A percentile compares a stretch with the other conserved stretches of the same genome.
These are phyloP conservation scores for Choloepus hoffmanni DNA, from an alignment of 2,113 vertebrate species.

Conservation along the genomic window DNA sequence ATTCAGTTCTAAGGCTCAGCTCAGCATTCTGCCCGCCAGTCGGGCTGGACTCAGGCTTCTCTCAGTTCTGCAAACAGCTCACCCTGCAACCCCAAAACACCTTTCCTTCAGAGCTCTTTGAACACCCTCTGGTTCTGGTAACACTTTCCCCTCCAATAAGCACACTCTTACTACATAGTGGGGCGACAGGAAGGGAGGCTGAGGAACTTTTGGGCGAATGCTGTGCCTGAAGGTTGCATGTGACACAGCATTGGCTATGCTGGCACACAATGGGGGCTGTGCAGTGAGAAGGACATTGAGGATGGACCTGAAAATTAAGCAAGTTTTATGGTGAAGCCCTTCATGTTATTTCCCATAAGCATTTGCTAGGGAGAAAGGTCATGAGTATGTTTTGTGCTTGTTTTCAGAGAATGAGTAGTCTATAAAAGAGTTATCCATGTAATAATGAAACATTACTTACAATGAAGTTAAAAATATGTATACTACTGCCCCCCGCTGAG, in stretches of 20 bases:
- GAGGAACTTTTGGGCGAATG: accelerated
- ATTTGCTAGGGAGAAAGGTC: not conserved
- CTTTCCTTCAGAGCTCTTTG: not conserved
- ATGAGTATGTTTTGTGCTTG: not conserved
- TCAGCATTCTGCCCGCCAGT: not conserved
- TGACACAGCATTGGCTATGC: accelerated
- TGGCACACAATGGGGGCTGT: accelerated
- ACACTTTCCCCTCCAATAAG: not conserved
- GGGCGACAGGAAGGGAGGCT: not conserved
- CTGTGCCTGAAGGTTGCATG: accelerated
- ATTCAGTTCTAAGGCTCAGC: not conserved
- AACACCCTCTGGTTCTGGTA: not conserved
- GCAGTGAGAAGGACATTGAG: not conserved
- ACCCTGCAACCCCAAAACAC: not conserved
- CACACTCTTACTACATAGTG: accelerated
- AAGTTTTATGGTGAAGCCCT: not conserved
- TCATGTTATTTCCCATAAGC: slow-evolving; percentile 38
- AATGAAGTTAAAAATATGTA: not conserved
- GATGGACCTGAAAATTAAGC: not conserved
- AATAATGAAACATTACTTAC: slow-evolving; percentile 4
- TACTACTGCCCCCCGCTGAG: not conserved
- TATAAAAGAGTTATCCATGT: slow-evolving; percentile 11
- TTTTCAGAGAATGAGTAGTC: slow-evolving; percentile 31
- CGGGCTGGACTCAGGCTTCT: not conserved
- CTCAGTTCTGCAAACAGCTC: not conserved